Base-by-base conservation (phyloP, 2,113 vertebrate species). In the Cheilinus undulatus region DNA sequence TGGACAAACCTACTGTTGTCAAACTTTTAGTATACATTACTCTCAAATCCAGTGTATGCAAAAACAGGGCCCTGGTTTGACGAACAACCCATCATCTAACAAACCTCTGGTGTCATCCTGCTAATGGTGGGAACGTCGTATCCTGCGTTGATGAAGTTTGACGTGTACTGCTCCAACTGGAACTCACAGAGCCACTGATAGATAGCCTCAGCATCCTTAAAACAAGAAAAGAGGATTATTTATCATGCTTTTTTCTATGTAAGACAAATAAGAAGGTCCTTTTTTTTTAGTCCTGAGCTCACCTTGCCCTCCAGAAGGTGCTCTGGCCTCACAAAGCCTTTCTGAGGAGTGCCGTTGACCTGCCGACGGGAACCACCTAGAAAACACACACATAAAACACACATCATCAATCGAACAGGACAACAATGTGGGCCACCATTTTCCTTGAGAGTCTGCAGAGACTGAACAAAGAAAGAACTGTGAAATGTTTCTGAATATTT, bases 81-180 rank as follows among this genome's bases (percentile, higher is more conserved):
- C n/a, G n/a, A n/a, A n/a, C n/a, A n/a, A n/a, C n/a, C n/a, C n/a
- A n/a, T n/a, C n/a, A n/a, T n/a, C n/a, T n/a, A n/a, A 66, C 69
- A 36, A 38, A 99, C 97, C 96, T 99, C 97, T 0, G 97, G 97
- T 2, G 97, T 99, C 96, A 99, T 98, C 68, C 97, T 94, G 88
- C 96, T 98, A 89, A 99, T 98, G 38, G 97, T 98, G 22, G 96
- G 96, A 3, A 98, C 96, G 0, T 99, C 97, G 0, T 99, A 99
- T 61, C 97, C 97, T 0, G 97, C 94, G 0, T 49, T 95, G 72
- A 98, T 92, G 82, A 99, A 99, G 92, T 96, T 97, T 72, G 86
- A 70, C 0, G 96, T 96, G 88, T 99, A 99, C 0, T 95, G 94
- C 84, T 98, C 96, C 88, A 99, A 72, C 90, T 98, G 97, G 91